A percentile compares a stretch with the other conserved stretches of the same genome.
phyloP scores from a whole-genome alignment of 2,888 invertebrate species.

The Falcaria lacertinaria region DNA sequence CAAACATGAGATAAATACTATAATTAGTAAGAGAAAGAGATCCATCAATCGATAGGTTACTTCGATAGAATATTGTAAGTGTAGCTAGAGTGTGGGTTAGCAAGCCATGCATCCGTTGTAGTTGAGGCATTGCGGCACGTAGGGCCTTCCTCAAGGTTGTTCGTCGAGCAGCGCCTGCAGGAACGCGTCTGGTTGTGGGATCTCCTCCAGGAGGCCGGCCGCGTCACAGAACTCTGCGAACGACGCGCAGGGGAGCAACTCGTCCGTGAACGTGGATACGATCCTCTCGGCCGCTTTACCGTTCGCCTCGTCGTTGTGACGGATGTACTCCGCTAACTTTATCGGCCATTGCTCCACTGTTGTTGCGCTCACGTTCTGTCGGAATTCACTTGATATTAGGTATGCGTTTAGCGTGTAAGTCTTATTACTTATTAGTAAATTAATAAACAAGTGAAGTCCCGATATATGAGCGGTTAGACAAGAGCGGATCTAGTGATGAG shows the following conservation, averaged over 20 bases:
- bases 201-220: slow-evolving; percentile 86
- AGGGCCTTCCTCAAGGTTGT: slow-evolving; percentile 53
- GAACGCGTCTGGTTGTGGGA: slow-evolving; percentile 81
- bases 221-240: slow-evolving; percentile 97
- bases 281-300: slow-evolving; percentile 93
- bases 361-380: slow-evolving; percentile 83
- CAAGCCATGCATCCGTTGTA: slow-evolving; percentile 52
- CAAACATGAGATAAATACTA: too few relatives aligned
- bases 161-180: slow-evolving; percentile 50
- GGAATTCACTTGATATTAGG: too few relatives aligned
- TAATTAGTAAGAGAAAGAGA: too few relatives aligned
- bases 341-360: slow-evolving; percentile 93
- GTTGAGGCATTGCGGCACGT: slow-evolving; percentile 46
- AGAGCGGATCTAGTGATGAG: too few relatives aligned
- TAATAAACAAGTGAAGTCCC: too few relatives aligned
- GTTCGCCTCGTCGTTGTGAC: slow-evolving; percentile 95
- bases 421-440: too few relatives aligned
- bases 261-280: slow-evolving; percentile 90
- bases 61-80: neutral
- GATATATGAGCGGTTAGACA: too few relatives aligned
- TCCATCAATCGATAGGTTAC: too few relatives aligned
- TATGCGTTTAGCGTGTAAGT: too few relatives aligned
- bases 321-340: slow-evolving; percentile 93
- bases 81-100: slow-evolving; percentile 17
- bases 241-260: slow-evolving; percentile 92